Conservation (phyloP, 2,113 vertebrate species). For the Chaetops frenatus region DNA sequence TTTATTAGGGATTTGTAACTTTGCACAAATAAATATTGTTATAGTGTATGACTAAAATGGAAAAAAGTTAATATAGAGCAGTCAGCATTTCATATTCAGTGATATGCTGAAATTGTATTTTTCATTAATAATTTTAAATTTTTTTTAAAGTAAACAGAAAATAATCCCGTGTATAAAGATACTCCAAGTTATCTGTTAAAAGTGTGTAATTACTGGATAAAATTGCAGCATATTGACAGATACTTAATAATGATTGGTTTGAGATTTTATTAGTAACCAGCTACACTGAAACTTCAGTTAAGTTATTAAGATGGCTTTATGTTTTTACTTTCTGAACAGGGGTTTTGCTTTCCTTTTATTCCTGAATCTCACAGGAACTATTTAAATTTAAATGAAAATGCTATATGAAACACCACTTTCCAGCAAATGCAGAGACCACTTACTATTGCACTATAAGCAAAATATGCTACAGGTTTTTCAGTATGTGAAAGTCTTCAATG, state of each 20-base stretch:
- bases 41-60: background rate
- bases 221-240: background rate
- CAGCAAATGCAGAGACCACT: background rate
- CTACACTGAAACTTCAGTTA: background rate
- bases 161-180: background rate
- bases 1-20: slow-evolving; percentile 45
- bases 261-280: slow-evolving; percentile 4
- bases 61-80: slow-evolving; percentile 22
- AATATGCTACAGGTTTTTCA: background rate
- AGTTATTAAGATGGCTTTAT: background rate
- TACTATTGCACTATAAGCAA: background rate
- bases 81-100: background rate
- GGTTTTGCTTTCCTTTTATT: background rate
- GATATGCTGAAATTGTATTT: background rate
- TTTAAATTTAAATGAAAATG: slow-evolving; percentile 19
- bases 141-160: background rate
- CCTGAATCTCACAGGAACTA: background rate
- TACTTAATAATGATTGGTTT: background rate
- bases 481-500: background rate
- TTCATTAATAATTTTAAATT: background rate
- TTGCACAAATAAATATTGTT: slow-evolving; percentile 24
- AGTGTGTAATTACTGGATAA: background rate
- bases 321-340: background rate
- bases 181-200: background rate
- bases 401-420: slow-evolving; percentile 13